Evolutionary conservation across 2,797 vertebrate genomes (phyloP), one percentile per base, ranked within the genome.

Genomic region (Florisuga fusca): DNA sequence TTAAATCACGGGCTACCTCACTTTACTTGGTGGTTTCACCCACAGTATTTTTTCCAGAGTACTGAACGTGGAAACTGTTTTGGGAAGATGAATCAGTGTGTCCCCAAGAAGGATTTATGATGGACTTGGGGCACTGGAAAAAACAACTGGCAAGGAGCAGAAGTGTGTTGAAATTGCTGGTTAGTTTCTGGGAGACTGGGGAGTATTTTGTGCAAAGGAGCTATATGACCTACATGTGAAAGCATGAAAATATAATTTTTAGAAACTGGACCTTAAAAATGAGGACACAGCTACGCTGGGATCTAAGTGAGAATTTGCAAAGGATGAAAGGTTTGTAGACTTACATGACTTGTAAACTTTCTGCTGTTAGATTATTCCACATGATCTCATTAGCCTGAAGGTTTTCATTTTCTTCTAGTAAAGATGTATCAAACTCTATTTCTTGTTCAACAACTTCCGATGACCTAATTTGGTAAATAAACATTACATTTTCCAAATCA

Each of bases 361-460:
- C 99, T 38, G 98, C 99, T 10, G 99, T 99, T 97, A 99, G 98
- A 80, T 99, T 99, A 98, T 99, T 99, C 99, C 99, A 99, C 96
- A 99, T 98, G 85, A 99, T 99, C 91, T 99, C 99, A 97, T 99
- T 99, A 87, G 98, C 98, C 63, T 99, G 98, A 90, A 99, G 98
- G 94, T 98, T 99, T 97, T 99, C 99, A 2, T 98, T 99, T 96
- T 99, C 99, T 94, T 99, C 99, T 96, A 99, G 94, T 62, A 99
- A 97, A 27, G 99, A 98, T 0, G 97, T 94, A 85, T 99, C 99
- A 92, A 99, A 99, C 84, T 99, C 99, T 95, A 99, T 98, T 84
- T 97, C 98, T 61, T 98, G 98, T 93, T 99, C 99, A 31, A 98
- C 97, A 75, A 97, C 96, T 98, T 98, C 98, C 9, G 98, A 98